Conservation (phyloP, 2,113 vertebrate genomes). For the Ailuropoda melanoleuca region DNA sequence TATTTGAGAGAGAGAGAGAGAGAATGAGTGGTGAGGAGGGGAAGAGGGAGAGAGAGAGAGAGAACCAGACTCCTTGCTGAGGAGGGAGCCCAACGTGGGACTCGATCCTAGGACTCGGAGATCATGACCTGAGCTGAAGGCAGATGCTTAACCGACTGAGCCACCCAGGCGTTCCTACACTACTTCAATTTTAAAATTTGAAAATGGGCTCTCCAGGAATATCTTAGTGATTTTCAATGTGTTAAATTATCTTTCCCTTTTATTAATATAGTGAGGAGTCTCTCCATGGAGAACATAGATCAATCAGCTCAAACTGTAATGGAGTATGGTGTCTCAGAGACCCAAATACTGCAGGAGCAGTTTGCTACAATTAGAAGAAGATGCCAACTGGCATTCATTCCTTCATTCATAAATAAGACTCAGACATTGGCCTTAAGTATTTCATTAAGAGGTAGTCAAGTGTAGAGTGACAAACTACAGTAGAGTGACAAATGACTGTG, state of each 20-base stretch:
- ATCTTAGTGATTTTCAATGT: not conserved
- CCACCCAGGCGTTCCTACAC: not conserved
- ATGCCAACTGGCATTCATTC: not conserved
- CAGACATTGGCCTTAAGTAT: not conserved
- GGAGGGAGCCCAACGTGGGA: too few species aligned
- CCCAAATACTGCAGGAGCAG: not conserved
- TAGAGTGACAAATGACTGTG: not conserved
- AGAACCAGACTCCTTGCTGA: too few species aligned
- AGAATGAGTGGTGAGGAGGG: too few species aligned
- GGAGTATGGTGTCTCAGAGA: not conserved
- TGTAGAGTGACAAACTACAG: not conserved
- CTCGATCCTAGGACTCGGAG: too few species aligned
- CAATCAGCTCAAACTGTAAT: not conserved
- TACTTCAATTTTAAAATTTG: not conserved
- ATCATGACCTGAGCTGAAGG: too few species aligned
- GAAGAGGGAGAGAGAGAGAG: too few species aligned
- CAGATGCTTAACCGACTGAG: too few species aligned
- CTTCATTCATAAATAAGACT: not conserved
- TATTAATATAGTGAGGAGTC: not conserved
- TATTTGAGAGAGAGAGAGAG: too few species aligned
- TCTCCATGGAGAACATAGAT: not conserved
- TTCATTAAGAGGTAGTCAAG: not conserved
- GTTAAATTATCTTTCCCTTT: not conserved
- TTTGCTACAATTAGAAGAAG: not conserved
- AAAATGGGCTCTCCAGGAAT: not conserved